A percentile compares a stretch with the other conserved stretches of the same genome.
These are phyloP conservation scores for Meleagris gallopavo DNA, from an alignment of 2,113 vertebrate species.

Conservation along the genomic window DNA sequence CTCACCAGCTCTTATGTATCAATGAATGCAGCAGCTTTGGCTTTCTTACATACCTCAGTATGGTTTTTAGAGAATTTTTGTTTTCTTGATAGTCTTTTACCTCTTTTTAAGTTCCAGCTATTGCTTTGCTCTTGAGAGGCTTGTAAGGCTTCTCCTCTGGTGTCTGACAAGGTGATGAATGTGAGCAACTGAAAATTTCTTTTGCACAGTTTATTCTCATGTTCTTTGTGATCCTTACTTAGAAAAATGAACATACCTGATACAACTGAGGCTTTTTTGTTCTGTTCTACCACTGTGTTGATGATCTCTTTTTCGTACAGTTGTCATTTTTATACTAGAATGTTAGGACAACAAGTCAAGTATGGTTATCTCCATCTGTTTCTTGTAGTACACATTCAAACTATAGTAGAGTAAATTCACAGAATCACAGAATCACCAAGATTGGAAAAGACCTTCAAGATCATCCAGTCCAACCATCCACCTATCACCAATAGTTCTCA, in stretches of 20 bases:
- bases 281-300: not conserved
- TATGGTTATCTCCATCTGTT: conserved; percentile 1
- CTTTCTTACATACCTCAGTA: not conserved
- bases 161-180: conserved; percentile 12
- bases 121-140: not conserved
- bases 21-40: not conserved
- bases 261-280: not conserved
- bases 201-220: not conserved
- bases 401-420: not conserved
- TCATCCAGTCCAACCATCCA: no score
- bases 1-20: not conserved
- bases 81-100: not conserved
- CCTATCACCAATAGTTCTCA: no score
- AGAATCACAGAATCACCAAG: no score
- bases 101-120: not conserved
- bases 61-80: not conserved
- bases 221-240: not conserved
- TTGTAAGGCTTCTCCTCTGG: not conserved
- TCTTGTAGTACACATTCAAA: not conserved
- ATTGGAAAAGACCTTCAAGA: no score
- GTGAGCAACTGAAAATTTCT: not conserved
- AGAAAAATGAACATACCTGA: not conserved
- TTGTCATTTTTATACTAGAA: not conserved
- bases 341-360: not conserved
- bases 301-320: not conserved